These are phyloP conservation scores for Sinonovacula constricta DNA, from an alignment of 1,140 invertebrate species.

Conservation along the genomic window DNA sequence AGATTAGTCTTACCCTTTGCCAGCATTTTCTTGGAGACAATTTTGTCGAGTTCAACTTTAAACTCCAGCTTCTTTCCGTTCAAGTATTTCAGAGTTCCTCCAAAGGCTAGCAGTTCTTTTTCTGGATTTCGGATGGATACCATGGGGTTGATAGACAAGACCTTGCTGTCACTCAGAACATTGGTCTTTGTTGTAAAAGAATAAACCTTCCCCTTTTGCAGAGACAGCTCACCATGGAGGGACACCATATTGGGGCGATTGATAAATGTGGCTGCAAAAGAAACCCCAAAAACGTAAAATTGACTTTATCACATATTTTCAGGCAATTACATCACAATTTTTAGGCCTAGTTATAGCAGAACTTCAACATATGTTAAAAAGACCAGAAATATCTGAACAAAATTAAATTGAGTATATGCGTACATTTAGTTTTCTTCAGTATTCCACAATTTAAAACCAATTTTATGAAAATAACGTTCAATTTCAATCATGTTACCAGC, in stretches of 20 bases:
- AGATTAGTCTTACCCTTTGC: constrained; percentile 41
- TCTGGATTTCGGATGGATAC: constrained; percentile 49
- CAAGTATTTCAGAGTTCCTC: constrained; percentile 43
- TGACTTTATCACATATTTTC: no score
- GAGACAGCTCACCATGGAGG: constrained; percentile 8
- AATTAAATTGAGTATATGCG: no score
- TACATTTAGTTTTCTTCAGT: no score
- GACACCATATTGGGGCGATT: constrained; percentile 2
- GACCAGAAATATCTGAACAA: no score
- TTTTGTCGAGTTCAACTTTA: constrained; percentile 33
- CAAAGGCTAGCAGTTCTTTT: constrained; percentile 51
- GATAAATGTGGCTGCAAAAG: constrained; percentile 17
- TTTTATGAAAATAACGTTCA: no score
- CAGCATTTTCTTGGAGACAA: constrained; percentile 3
- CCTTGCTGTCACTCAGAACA: constrained; percentile 34
- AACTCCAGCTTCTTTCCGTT: constrained; percentile 28
- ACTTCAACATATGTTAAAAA: no score
- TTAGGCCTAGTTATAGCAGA: no score
- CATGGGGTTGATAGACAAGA: constrained; percentile 43
- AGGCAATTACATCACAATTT: no score
- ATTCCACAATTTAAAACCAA: no score
- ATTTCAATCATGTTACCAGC: no score
- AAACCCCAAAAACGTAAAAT: no score
- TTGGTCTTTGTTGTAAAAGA: constrained; percentile 44
- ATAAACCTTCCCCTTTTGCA: constrained; percentile 46